Evolutionary conservation across 2,797 vertebrate genomes (phyloP).

Genomic region (Sphenodon punctatus): DNA sequence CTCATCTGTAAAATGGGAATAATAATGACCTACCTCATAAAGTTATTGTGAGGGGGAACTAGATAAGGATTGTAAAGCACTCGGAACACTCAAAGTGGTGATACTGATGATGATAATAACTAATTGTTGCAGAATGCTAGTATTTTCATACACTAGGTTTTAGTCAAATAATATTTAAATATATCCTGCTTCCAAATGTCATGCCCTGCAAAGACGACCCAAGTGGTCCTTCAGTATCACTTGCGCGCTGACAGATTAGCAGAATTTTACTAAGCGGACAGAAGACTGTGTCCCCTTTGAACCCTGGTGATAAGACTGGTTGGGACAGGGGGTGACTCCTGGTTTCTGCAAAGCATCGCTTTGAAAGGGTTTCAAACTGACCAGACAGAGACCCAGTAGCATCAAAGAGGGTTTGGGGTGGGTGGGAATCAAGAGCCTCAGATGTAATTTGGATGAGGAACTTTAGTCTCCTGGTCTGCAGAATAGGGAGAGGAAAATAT

Average conservation of each 20-base stretch:
- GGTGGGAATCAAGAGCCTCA: neutral
- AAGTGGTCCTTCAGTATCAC: neutral
- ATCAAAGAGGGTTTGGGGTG: constrained; percentile 7
- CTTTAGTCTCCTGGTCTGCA: neutral
- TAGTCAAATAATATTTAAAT: neutral
- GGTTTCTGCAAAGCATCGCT: neutral
- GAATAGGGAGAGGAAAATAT: neutral
- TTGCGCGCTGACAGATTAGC: neutral
- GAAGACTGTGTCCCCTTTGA: neutral
- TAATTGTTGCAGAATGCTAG: neutral
- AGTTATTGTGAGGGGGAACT: too few species aligned
- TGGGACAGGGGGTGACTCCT: neutral
- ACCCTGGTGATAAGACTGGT: neutral
- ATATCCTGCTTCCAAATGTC: neutral
- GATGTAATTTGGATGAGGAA: neutral
- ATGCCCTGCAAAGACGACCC: neutral
- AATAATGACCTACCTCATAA: too few species aligned
- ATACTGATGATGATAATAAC: too few species aligned
- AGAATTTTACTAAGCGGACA: neutral
- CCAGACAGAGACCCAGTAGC: neutral
- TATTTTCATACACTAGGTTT: neutral
- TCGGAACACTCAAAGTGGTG: too few species aligned
- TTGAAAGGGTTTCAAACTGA: neutral
- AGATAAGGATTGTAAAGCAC: too few species aligned
- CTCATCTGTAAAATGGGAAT: too few species aligned